These are phyloP conservation scores for Acrobasis consociella DNA, from an alignment of 2,888 invertebrate species.

Conservation along the genomic window DNA sequence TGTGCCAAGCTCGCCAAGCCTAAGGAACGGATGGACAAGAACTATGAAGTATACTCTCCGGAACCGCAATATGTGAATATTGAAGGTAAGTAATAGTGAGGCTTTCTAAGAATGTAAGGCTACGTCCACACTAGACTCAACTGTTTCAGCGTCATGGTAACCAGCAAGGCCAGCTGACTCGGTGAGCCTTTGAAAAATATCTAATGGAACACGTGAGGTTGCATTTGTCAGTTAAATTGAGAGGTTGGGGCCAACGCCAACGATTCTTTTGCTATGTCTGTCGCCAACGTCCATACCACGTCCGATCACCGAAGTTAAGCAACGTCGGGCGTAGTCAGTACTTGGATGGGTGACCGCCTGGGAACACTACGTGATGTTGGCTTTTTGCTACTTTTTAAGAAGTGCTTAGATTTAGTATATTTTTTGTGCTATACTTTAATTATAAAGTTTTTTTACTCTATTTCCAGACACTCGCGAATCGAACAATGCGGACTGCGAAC, in stretches of 20 bases:
- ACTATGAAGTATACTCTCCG: constrained; percentile 57
- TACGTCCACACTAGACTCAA: background rate
- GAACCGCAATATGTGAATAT: constrained; percentile 76
- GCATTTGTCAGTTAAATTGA: no score
- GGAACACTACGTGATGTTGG: constrained; percentile 31
- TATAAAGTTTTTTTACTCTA: background rate
- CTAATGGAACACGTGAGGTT: no score
- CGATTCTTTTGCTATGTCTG: background rate
- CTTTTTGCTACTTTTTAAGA: constrained; percentile 29
- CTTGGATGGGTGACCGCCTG: constrained; percentile 66
- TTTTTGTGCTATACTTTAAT: background rate
- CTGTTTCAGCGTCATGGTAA: no score
- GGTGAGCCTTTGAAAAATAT: no score
- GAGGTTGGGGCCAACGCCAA: no score
- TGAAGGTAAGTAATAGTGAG: constrained; percentile 48
- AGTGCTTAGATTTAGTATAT: background rate
- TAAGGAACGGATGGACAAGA: constrained; percentile 37
- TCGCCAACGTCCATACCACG: constrained; percentile 49
- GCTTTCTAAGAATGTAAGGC: background rate
- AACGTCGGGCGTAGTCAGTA: constrained; percentile 78
- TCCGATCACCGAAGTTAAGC: constrained; percentile 80
- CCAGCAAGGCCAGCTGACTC: no score
- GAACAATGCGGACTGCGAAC: constrained; percentile 54
- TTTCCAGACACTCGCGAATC: constrained; percentile 51
- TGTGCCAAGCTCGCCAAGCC: constrained; percentile 48